Conservation (phyloP, 1,140 invertebrate species). For the Aphelenchoides besseyi region DNA sequence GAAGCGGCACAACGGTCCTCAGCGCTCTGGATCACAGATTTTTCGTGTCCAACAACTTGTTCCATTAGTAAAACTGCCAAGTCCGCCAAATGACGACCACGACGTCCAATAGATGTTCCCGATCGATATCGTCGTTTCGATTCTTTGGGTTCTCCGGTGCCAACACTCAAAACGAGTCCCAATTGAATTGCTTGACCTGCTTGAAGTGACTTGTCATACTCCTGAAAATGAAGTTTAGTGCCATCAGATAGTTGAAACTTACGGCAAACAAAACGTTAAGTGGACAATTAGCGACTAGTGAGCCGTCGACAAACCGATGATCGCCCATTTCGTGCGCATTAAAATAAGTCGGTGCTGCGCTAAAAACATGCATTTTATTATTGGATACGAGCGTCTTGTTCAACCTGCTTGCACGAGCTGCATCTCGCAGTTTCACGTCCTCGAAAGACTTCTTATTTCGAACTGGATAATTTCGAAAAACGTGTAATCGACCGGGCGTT, state of each 20-base stretch:
- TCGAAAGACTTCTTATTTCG: conserved; percentile 23
- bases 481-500: conserved; percentile 47
- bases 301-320: conserved; percentile 51
- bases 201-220: conserved; percentile 47
- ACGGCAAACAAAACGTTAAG: conserved; percentile 52
- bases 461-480: conserved; percentile 49
- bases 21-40: conserved; percentile 49
- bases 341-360: conserved; percentile 58
- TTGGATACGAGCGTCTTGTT: neutral
- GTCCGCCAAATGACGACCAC: conserved; percentile 45
- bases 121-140: conserved; percentile 50
- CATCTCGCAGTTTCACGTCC: conserved; percentile 52
- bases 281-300: conserved; percentile 56
- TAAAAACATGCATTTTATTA: conserved; percentile 29
- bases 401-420: conserved; percentile 50
- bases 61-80: conserved; percentile 48
- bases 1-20: conserved; percentile 52
- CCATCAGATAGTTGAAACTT: conserved; percentile 24
- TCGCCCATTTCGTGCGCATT: conserved; percentile 44
- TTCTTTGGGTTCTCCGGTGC: conserved; percentile 51
- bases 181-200: conserved; percentile 38
- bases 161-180: conserved; percentile 51
- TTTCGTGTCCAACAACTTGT: conserved; percentile 57
- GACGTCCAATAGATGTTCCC: conserved; percentile 40
- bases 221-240: conserved; percentile 33